phyloP scores from a whole-genome alignment of 2,888 invertebrate species.

The Agrilus cyanescens region DNA sequence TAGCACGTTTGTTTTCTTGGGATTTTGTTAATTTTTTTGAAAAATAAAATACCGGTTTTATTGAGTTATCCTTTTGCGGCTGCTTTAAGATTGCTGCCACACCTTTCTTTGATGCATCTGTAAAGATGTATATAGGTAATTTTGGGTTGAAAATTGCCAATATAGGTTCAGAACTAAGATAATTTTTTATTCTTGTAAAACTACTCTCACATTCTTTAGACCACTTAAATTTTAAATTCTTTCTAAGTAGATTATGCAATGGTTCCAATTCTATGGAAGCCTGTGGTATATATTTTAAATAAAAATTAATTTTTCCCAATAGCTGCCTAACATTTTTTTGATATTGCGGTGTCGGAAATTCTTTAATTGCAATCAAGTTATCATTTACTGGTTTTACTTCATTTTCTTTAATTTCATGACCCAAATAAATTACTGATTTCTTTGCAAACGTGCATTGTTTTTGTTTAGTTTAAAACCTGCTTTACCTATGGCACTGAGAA shows the following conservation, averaged over 20 bases:
- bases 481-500: neutral
- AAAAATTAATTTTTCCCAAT: neutral
- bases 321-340: neutral
- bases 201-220: conserved; percentile 1
- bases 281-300: neutral
- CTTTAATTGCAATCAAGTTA: neutral
- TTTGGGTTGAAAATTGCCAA: conserved; percentile 3
- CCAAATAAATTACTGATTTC: neutral
- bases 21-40: neutral
- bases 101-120: neutral
- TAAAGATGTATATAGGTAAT: conserved; percentile 3
- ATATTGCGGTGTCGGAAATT: neutral
- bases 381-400: neutral
- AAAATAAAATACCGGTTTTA: neutral
- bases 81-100: too few relatives aligned
- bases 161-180: conserved; percentile 3
- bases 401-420: neutral
- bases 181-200: conserved; percentile 1
- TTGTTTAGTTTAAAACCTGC: neutral
- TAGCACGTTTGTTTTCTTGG: too few relatives aligned
- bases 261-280: too few relatives aligned
- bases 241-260: neutral
- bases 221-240: conserved; percentile 2
- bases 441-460: neutral
- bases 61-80: too few relatives aligned